A percentile compares a stretch with the other conserved stretches of the same genome.
These are phyloP conservation scores for Lethocerus indicus DNA, from an alignment of 1,140 invertebrate species.

Conservation along the genomic window DNA sequence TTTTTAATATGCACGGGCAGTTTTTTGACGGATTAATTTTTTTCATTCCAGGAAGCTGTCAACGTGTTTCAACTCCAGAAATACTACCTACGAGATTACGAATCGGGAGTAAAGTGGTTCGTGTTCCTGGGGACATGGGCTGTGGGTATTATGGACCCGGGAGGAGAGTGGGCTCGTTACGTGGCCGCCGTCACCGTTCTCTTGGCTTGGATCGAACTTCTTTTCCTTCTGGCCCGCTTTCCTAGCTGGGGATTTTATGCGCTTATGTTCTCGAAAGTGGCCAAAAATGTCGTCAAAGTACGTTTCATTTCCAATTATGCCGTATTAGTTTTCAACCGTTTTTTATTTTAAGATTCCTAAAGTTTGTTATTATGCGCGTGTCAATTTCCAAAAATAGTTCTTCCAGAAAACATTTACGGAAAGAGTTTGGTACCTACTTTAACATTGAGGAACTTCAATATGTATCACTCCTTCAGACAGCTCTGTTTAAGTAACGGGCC, in stretches of 20 bases:
- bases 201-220: slow-evolving; percentile 32
- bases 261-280: slow-evolving; percentile 31
- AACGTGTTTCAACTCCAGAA: slow-evolving; percentile 15
- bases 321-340: not conserved
- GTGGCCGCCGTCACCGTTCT: slow-evolving; percentile 30
- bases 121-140: slow-evolving; percentile 9
- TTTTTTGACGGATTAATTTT: no score
- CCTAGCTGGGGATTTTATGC: slow-evolving; percentile 31
- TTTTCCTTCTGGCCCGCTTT: slow-evolving; percentile 31
- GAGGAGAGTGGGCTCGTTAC: slow-evolving; percentile 26
- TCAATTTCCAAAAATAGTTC: not conserved
- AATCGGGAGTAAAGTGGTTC: slow-evolving; percentile 18
- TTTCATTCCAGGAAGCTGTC: slow-evolving; percentile 15
- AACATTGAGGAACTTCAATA: no score
- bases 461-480: no score
- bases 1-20: no score
- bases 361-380: not conserved
- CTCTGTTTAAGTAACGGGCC: no score
- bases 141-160: slow-evolving; percentile 7
- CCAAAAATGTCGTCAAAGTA: slow-evolving; percentile 29
- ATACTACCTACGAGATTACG: slow-evolving; percentile 16
- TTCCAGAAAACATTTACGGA: not conserved
- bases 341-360: not conserved
- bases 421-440: no score
- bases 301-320: not conserved